Evolutionary conservation across 2,888 invertebrate genomes (phyloP).

Genomic region (Cataglyphis cursor): DNA sequence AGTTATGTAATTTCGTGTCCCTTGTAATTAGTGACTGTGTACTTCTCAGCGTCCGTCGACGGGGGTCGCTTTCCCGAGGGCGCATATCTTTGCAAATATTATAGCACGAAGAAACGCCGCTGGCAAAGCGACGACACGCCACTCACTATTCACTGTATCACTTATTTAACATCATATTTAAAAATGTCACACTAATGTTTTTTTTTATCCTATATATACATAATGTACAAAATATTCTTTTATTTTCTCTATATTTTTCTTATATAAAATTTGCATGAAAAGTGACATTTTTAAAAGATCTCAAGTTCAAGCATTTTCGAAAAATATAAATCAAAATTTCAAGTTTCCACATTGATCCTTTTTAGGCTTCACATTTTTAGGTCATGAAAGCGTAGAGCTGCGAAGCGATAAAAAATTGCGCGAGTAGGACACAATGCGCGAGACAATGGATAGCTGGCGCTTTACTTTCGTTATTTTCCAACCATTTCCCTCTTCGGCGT

Average conservation of each 20-base stretch:
- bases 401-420: conserved; percentile 66
- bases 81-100: conserved; percentile 75
- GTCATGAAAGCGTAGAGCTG: conserved; percentile 68
- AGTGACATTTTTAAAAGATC: neutral
- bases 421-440: conserved; percentile 60
- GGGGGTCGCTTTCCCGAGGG: conserved; percentile 66
- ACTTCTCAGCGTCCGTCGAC: conserved; percentile 61
- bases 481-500: conserved; percentile 73
- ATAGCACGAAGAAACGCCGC: conserved; percentile 55
- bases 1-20: conserved; percentile 77
- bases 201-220: conserved; percentile 3
- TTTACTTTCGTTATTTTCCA: conserved; percentile 77
- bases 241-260: neutral
- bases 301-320: conserved; percentile 13
- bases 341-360: conserved; percentile 21
- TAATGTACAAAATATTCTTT: conserved; percentile 13
- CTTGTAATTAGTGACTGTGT: conserved; percentile 72
- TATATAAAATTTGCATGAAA: conserved; percentile 5
- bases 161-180: conserved; percentile 39
- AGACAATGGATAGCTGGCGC: conserved; percentile 65
- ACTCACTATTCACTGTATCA: conserved; percentile 1
- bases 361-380: conserved; percentile 48
- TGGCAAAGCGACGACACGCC: conserved; percentile 38
- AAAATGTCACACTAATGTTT: conserved; percentile 12
- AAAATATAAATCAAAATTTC: conserved; percentile 17